Conservation (phyloP, 2,113 vertebrate species). For the Dicrurus megarhynchus region DNA sequence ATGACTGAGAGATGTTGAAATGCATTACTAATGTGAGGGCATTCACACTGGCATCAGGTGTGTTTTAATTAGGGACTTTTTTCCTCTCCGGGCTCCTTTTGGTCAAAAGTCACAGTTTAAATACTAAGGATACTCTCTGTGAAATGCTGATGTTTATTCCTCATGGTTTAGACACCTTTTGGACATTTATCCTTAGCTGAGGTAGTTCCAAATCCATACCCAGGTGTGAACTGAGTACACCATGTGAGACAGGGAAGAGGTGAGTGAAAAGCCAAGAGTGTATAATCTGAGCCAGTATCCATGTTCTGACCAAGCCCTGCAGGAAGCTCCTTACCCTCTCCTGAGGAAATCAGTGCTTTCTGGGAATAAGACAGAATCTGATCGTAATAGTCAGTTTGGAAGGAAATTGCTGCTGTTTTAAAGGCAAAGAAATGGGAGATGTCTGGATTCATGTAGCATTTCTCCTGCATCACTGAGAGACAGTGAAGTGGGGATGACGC, state of each 20-base stretch:
- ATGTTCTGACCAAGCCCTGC: not conserved
- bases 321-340: not conserved
- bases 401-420: not conserved
- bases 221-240: not conserved
- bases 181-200: not conserved
- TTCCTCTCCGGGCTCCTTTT: not conserved
- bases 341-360: not conserved
- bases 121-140: not conserved
- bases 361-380: not conserved
- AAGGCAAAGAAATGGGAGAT: not conserved
- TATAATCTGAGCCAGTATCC: not conserved
- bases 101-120: not conserved
- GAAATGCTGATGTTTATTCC: not conserved
- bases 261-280: not conserved
- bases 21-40: not conserved
- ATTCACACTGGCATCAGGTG: not conserved
- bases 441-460: not conserved
- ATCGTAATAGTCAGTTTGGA: not conserved
- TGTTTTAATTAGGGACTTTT: not conserved
- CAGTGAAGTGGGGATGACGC: not conserved
- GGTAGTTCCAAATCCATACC: not conserved
- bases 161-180: not conserved
- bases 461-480: not conserved
- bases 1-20: not conserved
- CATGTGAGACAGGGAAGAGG: not conserved